Percentiles rank a stretch among this genome's conserved stretches.
These are phyloP conservation scores for Drosophila takahashii DNA, from an alignment of 1,140 invertebrate genomes.

Conservation along the genomic window DNA sequence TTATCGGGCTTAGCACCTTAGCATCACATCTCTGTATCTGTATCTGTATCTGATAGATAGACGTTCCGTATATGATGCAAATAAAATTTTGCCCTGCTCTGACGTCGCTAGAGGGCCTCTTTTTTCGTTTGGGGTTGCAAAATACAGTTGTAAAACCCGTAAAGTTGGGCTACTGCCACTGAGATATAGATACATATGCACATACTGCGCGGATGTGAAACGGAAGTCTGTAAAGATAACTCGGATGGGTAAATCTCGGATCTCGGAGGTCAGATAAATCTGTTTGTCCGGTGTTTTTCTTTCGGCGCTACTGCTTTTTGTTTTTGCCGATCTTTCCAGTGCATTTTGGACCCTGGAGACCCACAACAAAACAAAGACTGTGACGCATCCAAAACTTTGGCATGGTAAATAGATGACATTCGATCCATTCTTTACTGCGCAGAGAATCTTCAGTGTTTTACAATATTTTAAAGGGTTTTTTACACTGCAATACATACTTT, in stretches of 20 bases:
- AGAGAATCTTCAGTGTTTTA: neutral
- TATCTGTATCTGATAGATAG: conserved; percentile 23
- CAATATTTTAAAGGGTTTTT: too few relatives aligned
- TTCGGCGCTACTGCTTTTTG: neutral
- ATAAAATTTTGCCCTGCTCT: conserved; percentile 47
- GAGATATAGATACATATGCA: neutral
- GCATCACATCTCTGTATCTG: neutral
- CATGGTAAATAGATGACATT: neutral
- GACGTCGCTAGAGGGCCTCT: conserved; percentile 15
- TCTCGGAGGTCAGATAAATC: conserved; percentile 25
- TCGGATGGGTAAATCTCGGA: neutral
- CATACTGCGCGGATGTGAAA: conserved; percentile 62
- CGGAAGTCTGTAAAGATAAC: conserved; percentile 80
- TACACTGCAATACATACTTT: too few relatives aligned
- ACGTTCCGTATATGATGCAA: conserved; percentile 61
- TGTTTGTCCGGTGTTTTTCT: neutral
- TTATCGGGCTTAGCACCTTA: conserved; percentile 60
- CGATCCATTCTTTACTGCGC: neutral
- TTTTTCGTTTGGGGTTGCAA: conserved; percentile 38
- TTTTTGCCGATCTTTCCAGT: conserved; percentile 1
- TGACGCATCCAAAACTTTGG: neutral
- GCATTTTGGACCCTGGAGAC: too few relatives aligned
- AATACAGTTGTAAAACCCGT: conserved; percentile 79
- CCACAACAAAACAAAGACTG: conserved; percentile 1
- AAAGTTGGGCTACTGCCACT: conserved; percentile 17